These are phyloP conservation scores for Pocillopora meandrina DNA, from an alignment of 92 coral and sea anemone genomes.

Conservation along the genomic window DNA sequence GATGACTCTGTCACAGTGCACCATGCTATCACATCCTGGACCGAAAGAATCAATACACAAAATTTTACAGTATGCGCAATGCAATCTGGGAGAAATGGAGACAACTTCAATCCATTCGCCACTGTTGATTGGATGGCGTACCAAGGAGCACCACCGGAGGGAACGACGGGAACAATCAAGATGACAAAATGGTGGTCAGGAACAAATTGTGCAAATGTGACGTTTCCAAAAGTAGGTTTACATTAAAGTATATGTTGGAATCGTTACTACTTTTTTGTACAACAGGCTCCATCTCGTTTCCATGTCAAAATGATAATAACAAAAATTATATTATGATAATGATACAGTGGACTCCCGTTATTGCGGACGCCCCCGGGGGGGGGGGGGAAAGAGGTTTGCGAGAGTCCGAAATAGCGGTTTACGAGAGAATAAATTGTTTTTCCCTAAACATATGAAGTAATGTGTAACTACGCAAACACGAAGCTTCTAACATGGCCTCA, in stretches of 20 bases:
- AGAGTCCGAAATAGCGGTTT: no score
- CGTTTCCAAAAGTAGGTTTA: background rate
- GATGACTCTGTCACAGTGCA: background rate
- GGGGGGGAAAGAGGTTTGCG: no score
- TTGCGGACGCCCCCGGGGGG: no score
- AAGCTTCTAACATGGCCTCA: no score
- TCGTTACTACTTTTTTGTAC: no score
- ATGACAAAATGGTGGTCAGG: constrained; percentile 3
- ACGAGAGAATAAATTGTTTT: no score
- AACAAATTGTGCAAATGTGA: background rate
- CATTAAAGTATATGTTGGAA: background rate
- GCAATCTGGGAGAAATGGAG: constrained; percentile 7
- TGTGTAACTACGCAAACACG: no score
- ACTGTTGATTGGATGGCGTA: constrained; percentile 7
- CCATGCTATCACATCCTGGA: background rate
- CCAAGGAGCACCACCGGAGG: constrained; percentile 4
- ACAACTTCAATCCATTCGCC: background rate
- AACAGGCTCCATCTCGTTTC: no score
- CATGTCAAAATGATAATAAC: no score
- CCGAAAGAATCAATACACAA: background rate
- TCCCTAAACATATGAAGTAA: no score
- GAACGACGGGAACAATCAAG: background rate
- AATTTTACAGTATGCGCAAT: background rate
- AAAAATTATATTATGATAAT: no score
- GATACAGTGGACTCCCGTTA: no score